Percentiles rank a stretch among this genome's conserved stretches.
phyloP scores from a whole-genome alignment of 30 jellyfish, hydroid and myxozoan genomes.

The Morbakka virulenta region DNA sequence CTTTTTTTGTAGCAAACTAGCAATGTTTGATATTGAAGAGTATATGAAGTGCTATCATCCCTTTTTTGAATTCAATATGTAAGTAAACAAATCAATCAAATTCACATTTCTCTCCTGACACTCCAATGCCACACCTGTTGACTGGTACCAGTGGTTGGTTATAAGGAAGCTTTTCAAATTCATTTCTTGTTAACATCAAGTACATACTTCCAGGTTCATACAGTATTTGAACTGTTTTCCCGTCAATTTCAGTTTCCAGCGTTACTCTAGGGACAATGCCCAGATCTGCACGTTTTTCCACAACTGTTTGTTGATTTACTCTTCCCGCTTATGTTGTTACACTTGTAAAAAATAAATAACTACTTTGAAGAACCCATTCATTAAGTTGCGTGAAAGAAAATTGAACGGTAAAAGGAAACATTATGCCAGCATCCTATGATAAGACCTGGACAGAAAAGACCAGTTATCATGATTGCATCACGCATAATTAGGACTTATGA shows the following conservation, averaged over 20 bases:
- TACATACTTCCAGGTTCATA: slow-evolving; percentile 23
- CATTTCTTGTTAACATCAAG: slow-evolving; percentile 2
- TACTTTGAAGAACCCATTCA: too few relatives aligned
- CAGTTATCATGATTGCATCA: too few relatives aligned
- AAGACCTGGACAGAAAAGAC: too few relatives aligned
- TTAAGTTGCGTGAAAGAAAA: too few relatives aligned
- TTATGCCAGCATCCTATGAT: too few relatives aligned
- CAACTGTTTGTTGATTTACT: background rate
- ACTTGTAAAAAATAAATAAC: too few relatives aligned
- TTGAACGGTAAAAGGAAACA: too few relatives aligned
- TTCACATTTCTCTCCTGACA: background rate
- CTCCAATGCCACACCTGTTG: background rate
- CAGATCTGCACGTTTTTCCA: background rate
- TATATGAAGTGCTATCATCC: too few relatives aligned
- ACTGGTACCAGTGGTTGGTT: background rate
- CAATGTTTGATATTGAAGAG: too few relatives aligned
- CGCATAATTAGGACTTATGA: too few relatives aligned
- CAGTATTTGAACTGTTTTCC: background rate
- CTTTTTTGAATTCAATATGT: background rate
- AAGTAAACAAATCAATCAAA: background rate
- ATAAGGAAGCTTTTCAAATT: background rate
- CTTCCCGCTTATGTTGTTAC: too few relatives aligned
- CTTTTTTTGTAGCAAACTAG: too few relatives aligned
- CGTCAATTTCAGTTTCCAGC: slow-evolving; percentile 1
- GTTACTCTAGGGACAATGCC: background rate